Evolutionary conservation across 2,113 vertebrate genomes (phyloP), one percentile per base, ranked within the genome.

Genomic region (Oenanthe oenanthe): DNA sequence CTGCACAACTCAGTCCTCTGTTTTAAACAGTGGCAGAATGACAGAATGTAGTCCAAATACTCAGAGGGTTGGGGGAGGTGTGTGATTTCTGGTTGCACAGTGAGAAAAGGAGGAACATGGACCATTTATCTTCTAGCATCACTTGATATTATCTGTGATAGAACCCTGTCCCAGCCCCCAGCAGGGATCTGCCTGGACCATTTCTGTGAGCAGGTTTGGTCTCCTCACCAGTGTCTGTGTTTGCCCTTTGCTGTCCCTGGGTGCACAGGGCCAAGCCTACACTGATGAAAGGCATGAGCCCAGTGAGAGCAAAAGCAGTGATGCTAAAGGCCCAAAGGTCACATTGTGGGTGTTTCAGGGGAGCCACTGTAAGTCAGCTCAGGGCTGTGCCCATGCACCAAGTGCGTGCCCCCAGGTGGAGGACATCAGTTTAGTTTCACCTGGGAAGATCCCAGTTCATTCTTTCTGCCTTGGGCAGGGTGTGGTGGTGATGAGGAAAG

Each of bases 11-110:
- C 53, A 7, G 31, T 80, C 15, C 34, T 32, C 56, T 61, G 72
- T 40, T 88, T 90, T 60, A 40, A 76, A 58, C 18, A 24, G 45
- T 76, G 45, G 24, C 7, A 47, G 29, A 53, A 58, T 10, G 42
- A 63, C 15, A 61, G 42, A 65, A 76, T 65, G 50, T 28, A 56
- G 9, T 12, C 34, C 32, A 29, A 3, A 65, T 65, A 21, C 5
- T 31, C 34, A 7, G 3, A 3, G 14, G 2, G 8, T 16, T 3
- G 3, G 7, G 13, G 3, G 34, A 45, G 0, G 0, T n/a, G 7
- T 34, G 43, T 57, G 72, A 65, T 76, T 83, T 62, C 58, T 70
- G 50, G 19, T 57, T 60, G 13, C 17, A 40, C 9, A 34, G 8
- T 67, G 32, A 72, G 45, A 56, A 45, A 16, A 56, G 19, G 34